Evolutionary conservation across 2,797 vertebrate genomes (phyloP).

Genomic region (Phalanger gymnotis): DNA sequence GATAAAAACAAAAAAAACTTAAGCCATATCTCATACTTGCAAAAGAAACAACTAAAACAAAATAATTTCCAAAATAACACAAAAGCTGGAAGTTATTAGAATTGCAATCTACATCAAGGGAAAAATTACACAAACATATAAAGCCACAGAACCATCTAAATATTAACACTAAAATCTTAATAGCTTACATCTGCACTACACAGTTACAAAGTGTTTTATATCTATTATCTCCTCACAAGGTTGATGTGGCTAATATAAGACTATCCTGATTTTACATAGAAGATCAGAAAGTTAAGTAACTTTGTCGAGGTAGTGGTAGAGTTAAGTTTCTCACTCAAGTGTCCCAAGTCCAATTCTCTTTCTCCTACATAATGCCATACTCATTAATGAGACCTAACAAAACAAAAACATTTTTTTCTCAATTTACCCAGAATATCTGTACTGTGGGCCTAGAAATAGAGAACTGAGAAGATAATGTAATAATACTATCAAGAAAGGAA

Average conservation of each 20-base stretch:
- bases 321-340: background rate
- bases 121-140: background rate
- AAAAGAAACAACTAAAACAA: background rate
- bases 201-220: background rate
- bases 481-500: conserved; percentile 46
- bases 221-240: background rate
- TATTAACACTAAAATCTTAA: background rate
- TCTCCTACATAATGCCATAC: background rate
- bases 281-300: background rate
- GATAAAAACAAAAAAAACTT: conserved; percentile 68
- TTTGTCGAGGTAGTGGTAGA: background rate
- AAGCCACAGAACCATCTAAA: background rate
- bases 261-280: background rate
- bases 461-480: background rate
- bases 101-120: background rate
- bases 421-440: background rate
- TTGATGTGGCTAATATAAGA: background rate
- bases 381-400: background rate
- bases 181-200: background rate
- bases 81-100: background rate
- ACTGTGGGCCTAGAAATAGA: background rate
- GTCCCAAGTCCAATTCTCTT: background rate
- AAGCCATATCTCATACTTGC: conserved; percentile 45
- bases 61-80: background rate
- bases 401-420: background rate